phyloP scores from a whole-genome alignment of 2,113 vertebrate genomes.

The Erpornis zantholeuca region DNA sequence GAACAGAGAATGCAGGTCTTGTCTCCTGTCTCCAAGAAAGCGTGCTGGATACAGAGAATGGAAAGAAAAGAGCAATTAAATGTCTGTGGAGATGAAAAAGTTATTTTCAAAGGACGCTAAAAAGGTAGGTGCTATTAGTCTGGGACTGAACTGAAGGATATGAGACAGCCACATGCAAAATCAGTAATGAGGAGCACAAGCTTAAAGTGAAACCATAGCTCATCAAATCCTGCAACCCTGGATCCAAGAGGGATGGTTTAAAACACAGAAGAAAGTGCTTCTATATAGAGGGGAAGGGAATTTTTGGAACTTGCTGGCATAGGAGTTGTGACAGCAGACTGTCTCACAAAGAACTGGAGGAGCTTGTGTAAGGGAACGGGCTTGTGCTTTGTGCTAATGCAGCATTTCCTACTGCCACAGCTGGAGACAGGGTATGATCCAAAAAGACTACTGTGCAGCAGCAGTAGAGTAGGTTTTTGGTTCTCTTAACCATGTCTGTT shows the following conservation, averaged over 20 bases:
- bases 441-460: neutral
- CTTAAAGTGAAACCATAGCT: neutral
- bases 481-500: neutral
- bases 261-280: neutral
- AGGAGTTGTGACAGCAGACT: neutral
- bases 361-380: neutral
- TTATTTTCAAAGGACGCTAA: neutral
- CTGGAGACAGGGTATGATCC: neutral
- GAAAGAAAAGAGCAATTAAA: neutral
- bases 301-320: neutral
- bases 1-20: neutral
- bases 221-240: neutral
- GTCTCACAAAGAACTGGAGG: neutral
- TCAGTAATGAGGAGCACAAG: neutral
- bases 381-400: neutral
- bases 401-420: neutral
- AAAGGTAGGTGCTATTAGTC: neutral
- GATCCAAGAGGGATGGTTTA: neutral
- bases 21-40: neutral
- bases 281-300: neutral
- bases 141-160: neutral
- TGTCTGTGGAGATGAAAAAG: neutral
- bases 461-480: neutral
- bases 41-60: neutral
- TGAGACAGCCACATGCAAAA: neutral